A percentile compares a stretch with the other conserved stretches of the same genome.
Conservation (phyloP, 2,113 vertebrate species). For the Corythornis madagascariensis region DNA sequence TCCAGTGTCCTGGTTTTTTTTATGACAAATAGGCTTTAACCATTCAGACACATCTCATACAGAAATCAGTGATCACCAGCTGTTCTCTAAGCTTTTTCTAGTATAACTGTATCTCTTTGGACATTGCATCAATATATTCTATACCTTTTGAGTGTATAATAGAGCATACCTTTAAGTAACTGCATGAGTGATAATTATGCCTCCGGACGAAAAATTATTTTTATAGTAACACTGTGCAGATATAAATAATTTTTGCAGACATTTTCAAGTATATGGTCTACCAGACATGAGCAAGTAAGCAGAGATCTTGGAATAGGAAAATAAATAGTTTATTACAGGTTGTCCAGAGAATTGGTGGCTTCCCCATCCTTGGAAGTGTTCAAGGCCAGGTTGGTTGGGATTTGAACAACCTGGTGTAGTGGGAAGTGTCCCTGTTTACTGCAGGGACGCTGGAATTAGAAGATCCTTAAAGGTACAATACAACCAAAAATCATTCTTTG, state of each 20-base stretch:
- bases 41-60: not conserved
- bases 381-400: not conserved
- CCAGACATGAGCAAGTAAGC: not conserved
- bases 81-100: not conserved
- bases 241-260: not conserved
- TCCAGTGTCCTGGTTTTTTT: not conserved
- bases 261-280: not conserved
- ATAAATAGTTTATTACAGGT: not conserved
- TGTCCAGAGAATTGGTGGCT: not conserved
- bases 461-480: not conserved
- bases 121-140: not conserved
- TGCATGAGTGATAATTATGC: not conserved
- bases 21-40: not conserved
- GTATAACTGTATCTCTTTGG: not conserved
- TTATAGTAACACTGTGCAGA: not conserved
- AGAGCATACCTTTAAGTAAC: not conserved
- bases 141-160: not conserved
- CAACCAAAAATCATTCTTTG: not conserved
- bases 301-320: not conserved
- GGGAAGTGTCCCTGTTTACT: not conserved
- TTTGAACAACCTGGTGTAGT: not conserved
- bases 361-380: not conserved
- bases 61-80: not conserved
- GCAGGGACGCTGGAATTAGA: accelerated
- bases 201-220: not conserved